Evolutionary conservation across 2,113 vertebrate species (phyloP).

Genomic region (Notothenia rossii): DNA sequence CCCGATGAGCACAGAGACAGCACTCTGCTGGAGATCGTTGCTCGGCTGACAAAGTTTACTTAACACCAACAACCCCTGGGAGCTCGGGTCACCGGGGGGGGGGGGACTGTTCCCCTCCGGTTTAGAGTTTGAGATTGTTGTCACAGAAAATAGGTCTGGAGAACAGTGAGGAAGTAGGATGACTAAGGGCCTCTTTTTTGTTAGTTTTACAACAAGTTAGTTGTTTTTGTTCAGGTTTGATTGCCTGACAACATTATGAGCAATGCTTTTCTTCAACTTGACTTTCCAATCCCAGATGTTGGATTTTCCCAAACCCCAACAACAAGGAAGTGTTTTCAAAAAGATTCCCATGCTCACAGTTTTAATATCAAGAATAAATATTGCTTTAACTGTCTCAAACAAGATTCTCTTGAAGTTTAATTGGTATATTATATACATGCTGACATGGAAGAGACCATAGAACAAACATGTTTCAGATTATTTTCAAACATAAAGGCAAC

Average conservation of each 20-base stretch:
- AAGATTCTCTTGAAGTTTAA: too few relatives aligned
- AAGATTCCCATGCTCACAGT: too few relatives aligned
- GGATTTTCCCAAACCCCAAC: too few relatives aligned
- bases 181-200: constrained; percentile 3
- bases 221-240: background rate
- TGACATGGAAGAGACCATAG: too few relatives aligned
- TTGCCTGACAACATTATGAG: background rate
- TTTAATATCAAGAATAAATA: too few relatives aligned
- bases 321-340: too few relatives aligned
- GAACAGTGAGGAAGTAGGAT: constrained; percentile 19
- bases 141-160: constrained; percentile 31
- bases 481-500: too few relatives aligned
- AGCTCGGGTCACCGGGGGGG: constrained; percentile 57
- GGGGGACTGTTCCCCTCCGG: constrained; percentile 26
- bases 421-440: too few relatives aligned
- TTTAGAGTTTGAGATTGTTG: constrained; percentile 25
- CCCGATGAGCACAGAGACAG: constrained; percentile 71
- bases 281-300: too few relatives aligned
- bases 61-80: constrained; percentile 74
- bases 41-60: constrained; percentile 76
- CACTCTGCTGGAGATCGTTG: constrained; percentile 74
- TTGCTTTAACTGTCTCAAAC: too few relatives aligned
- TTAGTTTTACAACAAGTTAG: background rate
- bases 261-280: too few relatives aligned
- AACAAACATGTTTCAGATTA: too few relatives aligned